Evolutionary conservation across 1,140 invertebrate species (phyloP).

Genomic region (Diabrotica undecimpunctata): DNA sequence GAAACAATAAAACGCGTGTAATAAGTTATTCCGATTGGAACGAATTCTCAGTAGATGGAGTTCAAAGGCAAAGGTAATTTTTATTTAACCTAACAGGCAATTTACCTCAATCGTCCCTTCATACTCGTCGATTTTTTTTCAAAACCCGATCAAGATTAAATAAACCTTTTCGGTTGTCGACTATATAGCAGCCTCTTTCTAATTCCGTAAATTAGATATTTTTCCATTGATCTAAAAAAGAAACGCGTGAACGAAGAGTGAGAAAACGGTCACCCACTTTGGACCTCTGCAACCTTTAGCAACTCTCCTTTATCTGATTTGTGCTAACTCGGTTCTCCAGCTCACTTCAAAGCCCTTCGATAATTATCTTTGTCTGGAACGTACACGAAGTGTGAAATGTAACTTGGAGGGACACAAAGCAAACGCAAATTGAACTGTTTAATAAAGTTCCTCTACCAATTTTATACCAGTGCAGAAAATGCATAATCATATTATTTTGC

Average conservation of each 20-base stretch:
- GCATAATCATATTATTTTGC: slow-evolving; percentile 1
- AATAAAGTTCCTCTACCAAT: not conserved
- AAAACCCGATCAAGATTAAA: not conserved
- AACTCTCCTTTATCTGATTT: slow-evolving; percentile 3
- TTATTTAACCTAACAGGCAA: not conserved
- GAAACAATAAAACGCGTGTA: no score
- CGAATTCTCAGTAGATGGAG: not conserved
- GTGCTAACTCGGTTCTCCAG: not conserved
- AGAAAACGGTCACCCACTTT: slow-evolving; percentile 1
- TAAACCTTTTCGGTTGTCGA: not conserved
- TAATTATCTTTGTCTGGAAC: slow-evolving; percentile 1
- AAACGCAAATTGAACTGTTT: slow-evolving; percentile 2
- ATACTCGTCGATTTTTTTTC: not conserved
- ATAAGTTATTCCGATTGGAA: no score
- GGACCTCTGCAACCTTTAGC: not conserved
- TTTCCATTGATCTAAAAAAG: slow-evolving; percentile 3
- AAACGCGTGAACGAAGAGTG: not conserved
- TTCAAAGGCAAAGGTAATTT: not conserved
- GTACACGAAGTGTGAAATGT: not conserved
- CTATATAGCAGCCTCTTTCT: not conserved
- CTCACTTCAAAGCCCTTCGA: not conserved
- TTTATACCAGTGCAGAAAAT: not conserved
- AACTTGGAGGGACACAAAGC: not conserved
- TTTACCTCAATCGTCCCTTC: not conserved
- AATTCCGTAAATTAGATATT: not conserved